phyloP scores from a whole-genome alignment of 2,113 vertebrate genomes.

The Campylomormyrus tamandua region DNA sequence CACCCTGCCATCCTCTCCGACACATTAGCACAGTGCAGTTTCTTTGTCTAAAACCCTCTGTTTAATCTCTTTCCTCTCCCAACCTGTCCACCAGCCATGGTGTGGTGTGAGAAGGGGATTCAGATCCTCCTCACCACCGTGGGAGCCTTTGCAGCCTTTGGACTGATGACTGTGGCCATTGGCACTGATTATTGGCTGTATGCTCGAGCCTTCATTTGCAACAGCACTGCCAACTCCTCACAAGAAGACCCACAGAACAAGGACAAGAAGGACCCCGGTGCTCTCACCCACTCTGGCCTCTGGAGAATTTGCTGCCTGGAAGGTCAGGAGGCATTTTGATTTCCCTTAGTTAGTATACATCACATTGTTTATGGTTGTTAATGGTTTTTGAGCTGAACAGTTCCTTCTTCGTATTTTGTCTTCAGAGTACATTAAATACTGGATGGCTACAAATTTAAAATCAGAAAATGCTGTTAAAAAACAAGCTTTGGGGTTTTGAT shows the following conservation, averaged over 20 bases:
- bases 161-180: conserved; percentile 88
- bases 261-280: conserved; percentile 80
- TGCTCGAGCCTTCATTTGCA: conserved; percentile 83
- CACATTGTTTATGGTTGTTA: neutral
- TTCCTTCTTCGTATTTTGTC: neutral
- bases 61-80: neutral
- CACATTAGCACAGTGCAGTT: neutral
- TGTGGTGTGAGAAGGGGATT: conserved; percentile 83
- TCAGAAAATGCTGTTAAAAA: neutral
- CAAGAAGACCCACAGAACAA: conserved; percentile 70
- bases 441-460: neutral
- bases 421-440: neutral
- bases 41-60: neutral
- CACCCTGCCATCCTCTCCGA: neutral
- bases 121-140: conserved; percentile 84
- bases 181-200: conserved; percentile 94
- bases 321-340: conserved; percentile 52
- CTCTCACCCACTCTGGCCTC: conserved; percentile 84
- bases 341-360: neutral
- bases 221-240: conserved; percentile 76
- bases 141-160: conserved; percentile 84
- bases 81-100: conserved; percentile 58
- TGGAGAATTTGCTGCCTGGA: conserved; percentile 92
- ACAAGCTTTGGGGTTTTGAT: neutral
- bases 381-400: neutral